Conservation (phyloP, 2,113 vertebrate species). For the Scomber japonicus region DNA sequence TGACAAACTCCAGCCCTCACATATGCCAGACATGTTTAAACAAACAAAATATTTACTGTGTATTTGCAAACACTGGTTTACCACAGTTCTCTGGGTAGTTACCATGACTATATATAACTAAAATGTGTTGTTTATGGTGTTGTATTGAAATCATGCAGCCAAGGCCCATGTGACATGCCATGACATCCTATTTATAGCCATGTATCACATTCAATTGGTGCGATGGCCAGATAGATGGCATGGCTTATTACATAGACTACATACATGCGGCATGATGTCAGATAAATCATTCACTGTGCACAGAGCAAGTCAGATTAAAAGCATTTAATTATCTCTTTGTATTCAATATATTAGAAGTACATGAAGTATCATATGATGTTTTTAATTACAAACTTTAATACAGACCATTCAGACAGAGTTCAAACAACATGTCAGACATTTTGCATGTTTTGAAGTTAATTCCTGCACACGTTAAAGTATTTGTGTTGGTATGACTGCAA, state of each 20-base stretch:
- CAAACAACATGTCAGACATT: background rate
- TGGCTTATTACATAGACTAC: constrained; percentile 18
- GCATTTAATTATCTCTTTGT: background rate
- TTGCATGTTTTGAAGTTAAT: no score
- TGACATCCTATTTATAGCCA: constrained; percentile 45
- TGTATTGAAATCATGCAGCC: constrained; percentile 31
- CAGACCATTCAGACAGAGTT: background rate
- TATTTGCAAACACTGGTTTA: constrained; percentile 6
- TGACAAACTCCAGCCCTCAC: background rate
- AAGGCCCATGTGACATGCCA: constrained; percentile 22
- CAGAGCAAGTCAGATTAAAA: background rate
- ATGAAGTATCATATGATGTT: background rate
- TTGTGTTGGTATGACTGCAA: background rate
- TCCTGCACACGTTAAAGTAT: background rate
- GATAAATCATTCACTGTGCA: background rate
- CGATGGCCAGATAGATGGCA: constrained; percentile 28
- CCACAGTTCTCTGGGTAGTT: background rate
- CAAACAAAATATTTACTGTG: background rate
- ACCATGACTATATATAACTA: constrained; percentile 30
- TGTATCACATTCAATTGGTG: constrained; percentile 35
- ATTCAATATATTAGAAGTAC: background rate
- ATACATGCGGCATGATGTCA: constrained; percentile 30
- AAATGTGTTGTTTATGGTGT: background rate
- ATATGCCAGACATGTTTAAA: background rate
- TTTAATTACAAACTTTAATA: background rate